Percentiles rank a stretch among this genome's conserved stretches.
Conservation (phyloP, 2,888 invertebrate genomes). For the Aplocera efformata region DNA sequence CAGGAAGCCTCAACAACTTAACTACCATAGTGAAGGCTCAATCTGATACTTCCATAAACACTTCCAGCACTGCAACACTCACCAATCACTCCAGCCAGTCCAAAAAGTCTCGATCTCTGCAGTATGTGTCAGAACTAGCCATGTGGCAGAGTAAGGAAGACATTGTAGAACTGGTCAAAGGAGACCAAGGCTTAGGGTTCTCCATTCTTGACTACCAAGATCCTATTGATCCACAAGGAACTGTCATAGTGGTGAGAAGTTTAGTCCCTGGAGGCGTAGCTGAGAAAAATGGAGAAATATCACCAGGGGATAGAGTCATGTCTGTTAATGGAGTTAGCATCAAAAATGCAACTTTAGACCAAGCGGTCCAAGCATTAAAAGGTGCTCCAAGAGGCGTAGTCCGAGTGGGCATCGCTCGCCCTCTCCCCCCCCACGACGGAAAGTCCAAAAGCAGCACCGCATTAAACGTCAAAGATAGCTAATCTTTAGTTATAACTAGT, state of each 20-base stretch:
- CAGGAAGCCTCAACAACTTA: constrained; percentile 92
- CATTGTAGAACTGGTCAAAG: constrained; percentile 94
- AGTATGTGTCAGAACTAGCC: constrained; percentile 96
- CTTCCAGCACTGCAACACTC: constrained; percentile 90
- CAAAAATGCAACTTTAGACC: constrained; percentile 95
- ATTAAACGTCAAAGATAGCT: constrained; percentile 65
- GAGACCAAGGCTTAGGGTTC: constrained; percentile 98
- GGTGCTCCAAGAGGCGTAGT: constrained; percentile 95
- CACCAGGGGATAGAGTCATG: constrained; percentile 96
- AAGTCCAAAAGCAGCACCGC: constrained; percentile 68
- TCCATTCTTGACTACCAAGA: constrained; percentile 99
- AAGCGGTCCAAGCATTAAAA: constrained; percentile 97
- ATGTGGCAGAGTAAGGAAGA: constrained; percentile 98
- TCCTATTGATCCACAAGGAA: constrained; percentile 95
- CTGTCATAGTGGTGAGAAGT: constrained; percentile 98
- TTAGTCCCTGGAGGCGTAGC: constrained; percentile 99
- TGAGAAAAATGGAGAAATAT: constrained; percentile 94
- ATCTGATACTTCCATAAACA: constrained; percentile 95
- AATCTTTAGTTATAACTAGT: constrained; percentile 64
- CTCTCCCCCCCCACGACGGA: constrained; percentile 78
- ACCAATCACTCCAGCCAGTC: constrained; percentile 84
- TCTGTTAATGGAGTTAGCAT: constrained; percentile 95
- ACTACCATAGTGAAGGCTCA: constrained; percentile 94
- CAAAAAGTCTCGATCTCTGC: constrained; percentile 94
- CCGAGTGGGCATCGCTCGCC: constrained; percentile 94